Conservation (phyloP, 2,113 vertebrate species). For the Corydoras maculifer region DNA sequence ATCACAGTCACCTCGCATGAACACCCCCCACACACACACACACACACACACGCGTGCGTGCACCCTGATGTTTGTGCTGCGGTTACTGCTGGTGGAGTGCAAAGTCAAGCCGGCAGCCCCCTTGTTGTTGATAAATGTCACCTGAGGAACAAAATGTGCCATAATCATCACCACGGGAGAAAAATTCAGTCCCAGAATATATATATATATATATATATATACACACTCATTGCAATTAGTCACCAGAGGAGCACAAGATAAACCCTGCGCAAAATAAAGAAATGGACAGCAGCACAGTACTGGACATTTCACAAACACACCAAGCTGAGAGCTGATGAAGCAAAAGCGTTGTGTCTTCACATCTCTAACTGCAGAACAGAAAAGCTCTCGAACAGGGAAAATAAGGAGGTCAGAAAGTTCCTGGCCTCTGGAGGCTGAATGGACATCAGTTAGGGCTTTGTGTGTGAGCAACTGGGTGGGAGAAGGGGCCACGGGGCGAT, state of each 20-base stretch:
- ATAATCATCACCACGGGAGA: neutral
- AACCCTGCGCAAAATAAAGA: conserved; percentile 11
- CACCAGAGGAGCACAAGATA: conserved; percentile 10
- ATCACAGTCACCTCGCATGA: neutral
- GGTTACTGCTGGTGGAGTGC: conserved; percentile 10
- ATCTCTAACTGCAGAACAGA: conserved; percentile 32
- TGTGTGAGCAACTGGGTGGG: conserved; percentile 26
- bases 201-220: too few species aligned
- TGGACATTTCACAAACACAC: conserved; percentile 47
- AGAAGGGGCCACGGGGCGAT: conserved; percentile 9
- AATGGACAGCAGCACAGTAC: conserved; percentile 22
- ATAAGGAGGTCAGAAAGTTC: conserved; percentile 19
- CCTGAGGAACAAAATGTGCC: conserved; percentile 29
- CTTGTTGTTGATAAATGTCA: conserved; percentile 1
- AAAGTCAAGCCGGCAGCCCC: neutral
- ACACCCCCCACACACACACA: neutral
- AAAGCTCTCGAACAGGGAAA: conserved; percentile 7
- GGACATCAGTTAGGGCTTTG: conserved; percentile 21
- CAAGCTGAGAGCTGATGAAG: conserved; percentile 44
- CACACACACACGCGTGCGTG: too few species aligned
- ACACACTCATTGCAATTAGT: neutral
- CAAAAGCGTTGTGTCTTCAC: conserved; percentile 33
- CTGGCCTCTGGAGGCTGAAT: conserved; percentile 38
- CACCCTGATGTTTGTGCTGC: neutral
- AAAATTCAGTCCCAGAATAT: too few species aligned